Evolutionary conservation across 2,113 vertebrate species (phyloP), one percentile per base, ranked within the genome.

Genomic region (Labeo catla): DNA sequence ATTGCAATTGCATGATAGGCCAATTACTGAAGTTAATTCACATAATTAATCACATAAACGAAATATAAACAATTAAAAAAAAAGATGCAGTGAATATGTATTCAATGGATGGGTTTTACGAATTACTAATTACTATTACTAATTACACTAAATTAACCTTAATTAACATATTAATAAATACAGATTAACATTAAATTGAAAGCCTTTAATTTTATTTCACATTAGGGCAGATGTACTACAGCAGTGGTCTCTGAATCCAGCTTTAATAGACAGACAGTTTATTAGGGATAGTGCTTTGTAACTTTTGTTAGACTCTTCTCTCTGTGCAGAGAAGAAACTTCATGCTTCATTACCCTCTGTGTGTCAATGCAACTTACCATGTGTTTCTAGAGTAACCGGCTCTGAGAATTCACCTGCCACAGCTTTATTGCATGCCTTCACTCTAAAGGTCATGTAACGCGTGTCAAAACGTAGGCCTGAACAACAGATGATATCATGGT

Each of bases 381-480:
- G 94, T 0, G 98, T 99, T 93, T 99, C 98, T 86, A 99, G 86
- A 59, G 97, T 98, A 84, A 99, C 92, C 0, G 96, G 94, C 89
- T 99, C 97, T 0, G 98, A 98, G 93, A 99, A 98, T 79, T 98
- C 97, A n/a, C 98, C 98, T 0, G 97, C 96, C 83, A 99, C 97
- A 0, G 98, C 98, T 90, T 98, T 99, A 93, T 99, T 99, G 39
- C 97, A 99, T 0, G 97, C 98, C 88, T 92, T 98, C 57, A 98
- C 97, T 0, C 98, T 96, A 81, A 98, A 98, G 4, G 97, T 99
- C 93, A 99, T 95, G 93, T 95, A 98, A 1, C 96, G 97, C 74
- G 97, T 98, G 89, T 99, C 98, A 73, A 99, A 99, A 66, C 95
- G 97, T 85, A 98, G 90, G 76, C 94, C 95, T 96, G 86, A 11